A percentile compares a stretch with the other conserved stretches of the same genome.
Evolutionary conservation across 2,888 invertebrate genomes (phyloP).

Genomic region (Seira musarum): DNA sequence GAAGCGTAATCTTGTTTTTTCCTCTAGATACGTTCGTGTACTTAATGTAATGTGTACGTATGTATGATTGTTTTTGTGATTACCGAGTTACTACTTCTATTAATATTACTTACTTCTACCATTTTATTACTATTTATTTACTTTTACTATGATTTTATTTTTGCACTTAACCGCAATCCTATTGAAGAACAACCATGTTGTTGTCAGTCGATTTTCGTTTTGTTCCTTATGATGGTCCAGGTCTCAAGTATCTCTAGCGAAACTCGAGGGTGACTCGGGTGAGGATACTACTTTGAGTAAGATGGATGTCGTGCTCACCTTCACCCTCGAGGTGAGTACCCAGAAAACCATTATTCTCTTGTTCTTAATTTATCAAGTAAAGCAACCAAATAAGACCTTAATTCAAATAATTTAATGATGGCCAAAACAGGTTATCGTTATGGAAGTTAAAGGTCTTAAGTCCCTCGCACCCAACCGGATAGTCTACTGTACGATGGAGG

Average conservation of each 20-base stretch:
- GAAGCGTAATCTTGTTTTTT: neutral
- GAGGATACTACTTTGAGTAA: constrained; percentile 98
- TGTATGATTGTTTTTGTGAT: constrained; percentile 16
- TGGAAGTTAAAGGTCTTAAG: constrained; percentile 99
- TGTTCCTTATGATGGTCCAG: constrained; percentile 73
- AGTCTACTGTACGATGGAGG: constrained; percentile 99
- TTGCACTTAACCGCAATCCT: constrained; percentile 44
- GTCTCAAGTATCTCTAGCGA: constrained; percentile 92
- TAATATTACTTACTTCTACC: constrained; percentile 6
- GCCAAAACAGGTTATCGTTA: constrained; percentile 88
- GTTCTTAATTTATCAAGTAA: neutral
- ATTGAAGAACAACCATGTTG: constrained; percentile 59
- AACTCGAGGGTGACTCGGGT: constrained; percentile 94
- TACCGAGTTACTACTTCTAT: neutral
- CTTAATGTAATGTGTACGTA: constrained; percentile 15
- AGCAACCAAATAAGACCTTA: too few species aligned
- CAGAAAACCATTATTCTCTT: neutral
- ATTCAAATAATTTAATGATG: too few species aligned
- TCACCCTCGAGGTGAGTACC: constrained; percentile 89
- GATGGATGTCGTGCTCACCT: constrained; percentile 97
- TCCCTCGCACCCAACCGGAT: constrained; percentile 97
- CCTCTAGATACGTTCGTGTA: neutral
- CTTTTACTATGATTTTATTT: constrained; percentile 10
- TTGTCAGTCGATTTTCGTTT: constrained; percentile 65
- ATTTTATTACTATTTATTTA: constrained; percentile 13